Evolutionary conservation across 2,797 vertebrate species (phyloP).

Genomic region (Perodicticus potto): DNA sequence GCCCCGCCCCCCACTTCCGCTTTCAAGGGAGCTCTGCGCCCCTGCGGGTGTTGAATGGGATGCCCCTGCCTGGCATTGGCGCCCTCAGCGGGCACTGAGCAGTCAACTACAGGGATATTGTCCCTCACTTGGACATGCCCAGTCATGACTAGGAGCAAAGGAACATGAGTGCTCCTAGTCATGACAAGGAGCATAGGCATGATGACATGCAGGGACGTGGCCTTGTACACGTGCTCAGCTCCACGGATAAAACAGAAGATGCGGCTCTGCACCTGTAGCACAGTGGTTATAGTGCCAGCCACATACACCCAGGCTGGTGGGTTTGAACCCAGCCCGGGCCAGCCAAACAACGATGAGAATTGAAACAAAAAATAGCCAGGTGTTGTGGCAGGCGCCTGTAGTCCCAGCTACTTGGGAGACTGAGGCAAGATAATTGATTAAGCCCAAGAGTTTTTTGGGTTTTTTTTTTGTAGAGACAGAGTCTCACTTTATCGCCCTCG

Average conservation of each 20-base stretch:
- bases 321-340: too few relatives aligned
- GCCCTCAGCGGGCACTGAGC: not conserved
- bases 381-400: too few relatives aligned
- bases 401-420: too few relatives aligned
- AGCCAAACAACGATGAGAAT: too few relatives aligned
- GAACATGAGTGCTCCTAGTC: not conserved
- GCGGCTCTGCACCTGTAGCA: too few relatives aligned
- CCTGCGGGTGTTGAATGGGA: accelerated
- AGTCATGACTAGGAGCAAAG: not conserved
- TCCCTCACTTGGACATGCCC: not conserved
- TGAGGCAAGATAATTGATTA: too few relatives aligned
- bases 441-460: too few relatives aligned
- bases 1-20: not conserved
- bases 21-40: not conserved
- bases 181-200: not conserved
- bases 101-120: not conserved
- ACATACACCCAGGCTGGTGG: too few relatives aligned
- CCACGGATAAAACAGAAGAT: not conserved
- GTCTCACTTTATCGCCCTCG: too few relatives aligned
- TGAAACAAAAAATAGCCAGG: too few relatives aligned
- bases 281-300: too few relatives aligned
- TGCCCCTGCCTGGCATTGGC: not conserved
- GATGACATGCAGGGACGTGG: accelerated
- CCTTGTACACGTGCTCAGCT: not conserved
- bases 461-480: too few relatives aligned